Evolutionary conservation across 2,797 vertebrate genomes (phyloP).

Genomic region (Falco berigora): DNA sequence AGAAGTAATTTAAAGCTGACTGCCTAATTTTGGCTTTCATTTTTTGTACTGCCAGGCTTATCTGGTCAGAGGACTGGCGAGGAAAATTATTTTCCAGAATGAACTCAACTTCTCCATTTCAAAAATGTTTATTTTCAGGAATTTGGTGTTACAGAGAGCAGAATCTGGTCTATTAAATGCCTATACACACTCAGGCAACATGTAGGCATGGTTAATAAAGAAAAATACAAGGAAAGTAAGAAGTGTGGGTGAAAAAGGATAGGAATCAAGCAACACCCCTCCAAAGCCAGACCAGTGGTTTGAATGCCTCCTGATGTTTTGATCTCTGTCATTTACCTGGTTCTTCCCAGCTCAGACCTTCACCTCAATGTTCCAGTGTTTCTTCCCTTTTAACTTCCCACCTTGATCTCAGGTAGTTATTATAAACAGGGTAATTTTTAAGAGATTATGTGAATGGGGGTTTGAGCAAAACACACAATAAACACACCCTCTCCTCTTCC

Average conservation of each 20-base stretch:
- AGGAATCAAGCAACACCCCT: neutral
- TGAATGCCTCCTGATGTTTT: neutral
- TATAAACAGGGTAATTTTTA: neutral
- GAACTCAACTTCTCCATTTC: neutral
- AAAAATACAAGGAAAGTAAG: neutral
- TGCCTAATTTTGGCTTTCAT: neutral
- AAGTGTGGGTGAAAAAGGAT: neutral
- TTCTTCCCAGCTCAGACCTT: neutral
- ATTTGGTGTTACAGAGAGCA: neutral
- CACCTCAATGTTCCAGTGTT: neutral
- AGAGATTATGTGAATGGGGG: neutral
- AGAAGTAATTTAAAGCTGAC: neutral
- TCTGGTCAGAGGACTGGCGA: neutral
- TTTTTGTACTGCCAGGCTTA: neutral
- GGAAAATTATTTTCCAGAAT: neutral
- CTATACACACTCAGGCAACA: neutral
- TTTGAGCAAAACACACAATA: neutral
- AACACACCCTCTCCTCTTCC: constrained; percentile 32
- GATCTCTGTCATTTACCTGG: neutral
- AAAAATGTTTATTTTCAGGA: neutral
- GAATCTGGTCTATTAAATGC: neutral
- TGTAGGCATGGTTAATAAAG: neutral
- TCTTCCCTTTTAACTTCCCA: neutral
- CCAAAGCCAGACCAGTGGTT: neutral
- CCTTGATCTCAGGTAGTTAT: neutral